These are phyloP conservation scores for Oreotrochilus melanogaster DNA, from an alignment of 2,113 vertebrate species.

Conservation along the genomic window DNA sequence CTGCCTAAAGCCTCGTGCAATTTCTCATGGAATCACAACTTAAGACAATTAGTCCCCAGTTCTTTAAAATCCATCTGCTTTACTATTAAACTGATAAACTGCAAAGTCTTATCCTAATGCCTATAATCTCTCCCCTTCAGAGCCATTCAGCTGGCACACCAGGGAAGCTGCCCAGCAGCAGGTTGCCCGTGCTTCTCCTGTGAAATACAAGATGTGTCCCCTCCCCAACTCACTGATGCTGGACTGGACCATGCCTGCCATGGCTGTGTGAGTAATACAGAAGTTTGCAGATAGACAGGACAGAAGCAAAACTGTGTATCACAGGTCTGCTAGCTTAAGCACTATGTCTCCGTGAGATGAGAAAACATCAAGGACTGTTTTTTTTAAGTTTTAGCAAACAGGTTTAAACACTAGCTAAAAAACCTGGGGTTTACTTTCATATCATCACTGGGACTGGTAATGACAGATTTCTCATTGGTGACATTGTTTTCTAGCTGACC, in stretches of 20 bases:
- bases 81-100: conserved; percentile 2
- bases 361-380: background rate
- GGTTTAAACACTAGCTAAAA: background rate
- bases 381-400: background rate
- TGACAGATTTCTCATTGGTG: background rate
- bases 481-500: background rate
- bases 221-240: background rate
- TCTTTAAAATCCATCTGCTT: conserved; percentile 7
- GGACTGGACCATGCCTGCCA: background rate
- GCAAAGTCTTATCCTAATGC: background rate
- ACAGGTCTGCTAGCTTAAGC: background rate
- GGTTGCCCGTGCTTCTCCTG: rapidly evolving
- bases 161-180: background rate
- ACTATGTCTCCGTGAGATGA: background rate
- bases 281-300: background rate
- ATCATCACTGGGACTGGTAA: background rate
- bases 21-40: conserved; percentile 3
- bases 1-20: background rate
- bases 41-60: background rate
- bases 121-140: background rate
- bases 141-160: background rate
- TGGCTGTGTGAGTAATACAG: background rate
- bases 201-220: background rate
- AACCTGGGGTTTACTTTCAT: rapidly evolving
- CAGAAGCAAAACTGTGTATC: background rate